Evolutionary conservation across 23 tunicate species (phyloP), one percentile per base, ranked within the genome.

Genomic region (Diplosoma virens): DNA sequence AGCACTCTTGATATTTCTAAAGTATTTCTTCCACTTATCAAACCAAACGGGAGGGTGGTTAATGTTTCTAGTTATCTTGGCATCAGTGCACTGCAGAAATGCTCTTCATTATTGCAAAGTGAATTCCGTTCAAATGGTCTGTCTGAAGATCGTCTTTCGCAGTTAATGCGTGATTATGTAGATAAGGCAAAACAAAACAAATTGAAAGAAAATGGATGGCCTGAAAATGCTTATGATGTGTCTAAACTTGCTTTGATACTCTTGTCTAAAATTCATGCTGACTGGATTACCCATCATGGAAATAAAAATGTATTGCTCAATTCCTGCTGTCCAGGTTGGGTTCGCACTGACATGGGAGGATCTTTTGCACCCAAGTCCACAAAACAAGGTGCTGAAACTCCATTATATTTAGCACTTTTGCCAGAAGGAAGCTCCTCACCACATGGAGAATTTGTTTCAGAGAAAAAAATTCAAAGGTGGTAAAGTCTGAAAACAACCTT

Each of bases 301-400:
- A 59, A 67, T 23, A 67, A 79, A 3, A 66, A 78, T 26, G 34
- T 88, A 36, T 64, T 88, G 30, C 52, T 88, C 18, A 89, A 89
- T 45, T 68, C 69, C 9, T 89, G 90, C 60, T 89, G 90, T 47
- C 96, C 91, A 34, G 96, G 96, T n/a, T 89, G 85, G 85, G 89
- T 77, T 9, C 64, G 79, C 11, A 89, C 91, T 2, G 85, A 84
- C 34, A 89, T 89, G 96, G 75, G 77, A 47, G 76, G 77, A 3
- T 64, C 76, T 69, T 23, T 32, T 17, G 96, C 91, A 20, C 80
- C 89, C 18, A 70, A 73, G 31, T 33, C 64, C 24, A 81, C 81
- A 7, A 59, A 54, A 3, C 37, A 81, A 27, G 86, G 87, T 31
- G 74, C 82, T 1, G 82, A 58, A n/a, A 74, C 82, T 61, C 79